Conservation (phyloP, 2,113 vertebrate genomes). For the Nematolebias whitei region DNA sequence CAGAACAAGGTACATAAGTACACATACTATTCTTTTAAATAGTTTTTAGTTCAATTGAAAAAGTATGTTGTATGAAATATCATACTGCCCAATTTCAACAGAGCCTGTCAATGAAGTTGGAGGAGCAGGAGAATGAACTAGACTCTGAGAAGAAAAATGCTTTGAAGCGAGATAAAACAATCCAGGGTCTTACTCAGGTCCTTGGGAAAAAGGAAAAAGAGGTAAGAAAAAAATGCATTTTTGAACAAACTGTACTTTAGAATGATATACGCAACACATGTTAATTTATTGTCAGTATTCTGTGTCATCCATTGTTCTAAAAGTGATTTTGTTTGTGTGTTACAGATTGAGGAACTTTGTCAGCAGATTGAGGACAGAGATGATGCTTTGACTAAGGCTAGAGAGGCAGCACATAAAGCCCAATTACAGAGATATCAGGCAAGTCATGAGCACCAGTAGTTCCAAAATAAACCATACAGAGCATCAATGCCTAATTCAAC, state of each 20-base stretch:
- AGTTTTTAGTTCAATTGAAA: background rate
- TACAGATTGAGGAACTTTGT: constrained; percentile 86
- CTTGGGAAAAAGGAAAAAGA: constrained; percentile 92
- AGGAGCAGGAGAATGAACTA: constrained; percentile 86
- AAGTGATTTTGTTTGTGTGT: constrained; percentile 6
- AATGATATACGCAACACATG: background rate
- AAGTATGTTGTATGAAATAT: background rate
- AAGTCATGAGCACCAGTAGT: constrained; percentile 37
- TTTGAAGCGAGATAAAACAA: constrained; percentile 95
- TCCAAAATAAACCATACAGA: background rate
- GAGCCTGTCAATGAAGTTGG: constrained; percentile 83
- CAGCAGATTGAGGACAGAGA: constrained; percentile 87
- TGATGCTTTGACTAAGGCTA: constrained; percentile 82
- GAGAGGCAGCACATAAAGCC: constrained; percentile 83
- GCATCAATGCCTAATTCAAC: background rate
- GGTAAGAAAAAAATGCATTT: constrained; percentile 64
- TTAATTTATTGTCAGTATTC: background rate
- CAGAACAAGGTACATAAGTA: constrained; percentile 72
- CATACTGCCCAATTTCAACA: constrained; percentile 66
- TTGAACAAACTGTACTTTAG: background rate
- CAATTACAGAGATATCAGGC: constrained; percentile 89
- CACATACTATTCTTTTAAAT: background rate
- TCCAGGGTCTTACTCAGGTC: constrained; percentile 90
- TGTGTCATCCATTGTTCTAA: constrained; percentile 3
- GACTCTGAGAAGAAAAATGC: constrained; percentile 89